phyloP scores from a whole-genome alignment of 2,113 vertebrate genomes.

The Calidris pugnax region DNA sequence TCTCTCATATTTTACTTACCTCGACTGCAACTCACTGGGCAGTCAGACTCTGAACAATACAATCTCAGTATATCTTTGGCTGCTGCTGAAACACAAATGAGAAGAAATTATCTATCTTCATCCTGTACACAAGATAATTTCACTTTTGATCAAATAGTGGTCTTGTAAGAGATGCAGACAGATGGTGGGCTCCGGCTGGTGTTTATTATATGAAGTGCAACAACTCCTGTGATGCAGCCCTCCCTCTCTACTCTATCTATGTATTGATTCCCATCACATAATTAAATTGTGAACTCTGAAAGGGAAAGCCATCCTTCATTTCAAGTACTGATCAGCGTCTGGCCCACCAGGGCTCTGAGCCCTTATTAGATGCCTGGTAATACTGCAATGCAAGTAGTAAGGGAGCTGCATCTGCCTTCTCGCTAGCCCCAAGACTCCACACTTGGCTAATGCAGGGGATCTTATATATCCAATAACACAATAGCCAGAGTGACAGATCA shows the following conservation, averaged over 20 bases:
- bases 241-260: background rate
- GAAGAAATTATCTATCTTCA: background rate
- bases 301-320: constrained; percentile 38
- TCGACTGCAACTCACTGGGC: background rate
- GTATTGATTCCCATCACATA: constrained; percentile 37
- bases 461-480: background rate
- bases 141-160: background rate
- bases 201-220: constrained; percentile 15
- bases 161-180: constrained; percentile 3
- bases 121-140: background rate
- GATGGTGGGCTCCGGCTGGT: background rate
- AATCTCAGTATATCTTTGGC: background rate
- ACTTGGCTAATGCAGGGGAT: background rate
- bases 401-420: background rate
- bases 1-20: background rate
- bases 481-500: background rate
- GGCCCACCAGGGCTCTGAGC: background rate
- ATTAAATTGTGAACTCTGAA: constrained; percentile 52
- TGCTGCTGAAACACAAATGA: background rate
- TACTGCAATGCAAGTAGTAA: background rate
- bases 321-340: background rate
- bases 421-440: background rate
- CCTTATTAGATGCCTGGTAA: background rate
- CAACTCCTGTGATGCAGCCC: background rate
- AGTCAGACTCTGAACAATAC: background rate